These are phyloP conservation scores for Acanthochromis polyacanthus DNA, from an alignment of 2,113 vertebrate species.

Conservation along the genomic window DNA sequence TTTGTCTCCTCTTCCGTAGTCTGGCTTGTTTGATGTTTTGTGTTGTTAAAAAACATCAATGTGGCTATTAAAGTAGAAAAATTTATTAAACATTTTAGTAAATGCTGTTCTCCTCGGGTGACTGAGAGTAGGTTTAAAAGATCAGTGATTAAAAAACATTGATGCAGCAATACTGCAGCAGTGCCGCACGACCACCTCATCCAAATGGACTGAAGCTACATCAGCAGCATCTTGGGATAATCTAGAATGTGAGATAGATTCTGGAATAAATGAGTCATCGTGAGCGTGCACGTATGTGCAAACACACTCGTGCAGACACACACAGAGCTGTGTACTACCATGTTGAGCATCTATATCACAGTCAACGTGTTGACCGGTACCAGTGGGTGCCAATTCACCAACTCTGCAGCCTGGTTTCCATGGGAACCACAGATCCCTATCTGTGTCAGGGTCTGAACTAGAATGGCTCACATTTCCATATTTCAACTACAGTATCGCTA, in stretches of 20 bases:
- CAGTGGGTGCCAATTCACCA: conserved; percentile 43
- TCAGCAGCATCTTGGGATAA: conserved; percentile 7
- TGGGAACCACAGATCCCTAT: conserved; percentile 78
- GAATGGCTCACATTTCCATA: conserved; percentile 48
- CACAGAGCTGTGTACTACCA: conserved; percentile 36
- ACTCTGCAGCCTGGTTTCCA: conserved; percentile 75
- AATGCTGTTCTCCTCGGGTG: not conserved
- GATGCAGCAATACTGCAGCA: too few relatives aligned
- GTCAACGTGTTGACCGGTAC: conserved; percentile 44
- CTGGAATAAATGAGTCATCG: not conserved
- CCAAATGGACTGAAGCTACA: conserved; percentile 1
- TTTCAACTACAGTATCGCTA: conserved; percentile 28
- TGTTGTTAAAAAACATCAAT: not conserved
- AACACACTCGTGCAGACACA: conserved; percentile 13
- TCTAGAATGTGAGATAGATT: not conserved
- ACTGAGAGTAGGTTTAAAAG: conserved; percentile 5
- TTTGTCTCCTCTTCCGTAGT: not conserved
- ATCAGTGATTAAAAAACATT: not conserved
- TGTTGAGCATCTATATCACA: conserved; percentile 26
- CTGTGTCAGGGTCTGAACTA: conserved; percentile 44
- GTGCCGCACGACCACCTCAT: too few relatives aligned
- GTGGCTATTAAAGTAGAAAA: not conserved
- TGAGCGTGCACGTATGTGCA: not conserved
- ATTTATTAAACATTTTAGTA: not conserved
- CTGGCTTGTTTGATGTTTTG: not conserved